A percentile compares a stretch with the other conserved stretches of the same genome.
These are phyloP conservation scores for Phallusia fumigata DNA, from an alignment of 23 tunicate genomes.

Conservation along the genomic window DNA sequence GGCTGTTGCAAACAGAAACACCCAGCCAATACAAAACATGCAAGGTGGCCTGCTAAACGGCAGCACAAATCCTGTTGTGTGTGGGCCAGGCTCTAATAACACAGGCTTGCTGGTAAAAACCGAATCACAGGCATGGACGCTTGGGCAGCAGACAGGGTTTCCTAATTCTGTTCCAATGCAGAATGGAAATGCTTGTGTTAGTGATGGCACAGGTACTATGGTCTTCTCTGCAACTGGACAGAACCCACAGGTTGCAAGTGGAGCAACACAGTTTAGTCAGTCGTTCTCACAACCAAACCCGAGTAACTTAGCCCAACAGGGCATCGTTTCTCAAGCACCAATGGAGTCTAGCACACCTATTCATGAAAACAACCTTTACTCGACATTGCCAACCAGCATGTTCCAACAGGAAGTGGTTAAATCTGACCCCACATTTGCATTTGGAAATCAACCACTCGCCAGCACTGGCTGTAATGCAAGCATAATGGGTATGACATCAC, in stretches of 20 bases:
- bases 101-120: neutral
- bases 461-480: neutral
- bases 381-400: neutral
- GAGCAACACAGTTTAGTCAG: neutral
- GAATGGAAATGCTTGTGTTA: neutral
- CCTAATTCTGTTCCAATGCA: conserved; percentile 6
- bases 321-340: neutral
- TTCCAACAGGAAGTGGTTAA: conserved; percentile 15
- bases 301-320: neutral
- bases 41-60: neutral
- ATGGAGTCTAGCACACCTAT: conserved; percentile 32
- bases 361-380: neutral
- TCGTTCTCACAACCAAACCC: neutral
- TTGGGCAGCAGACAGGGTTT: neutral
- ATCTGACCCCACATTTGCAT: conserved; percentile 11
- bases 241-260: conserved; percentile 4
- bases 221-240: neutral
- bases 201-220: neutral
- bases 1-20: neutral
- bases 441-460: neutral
- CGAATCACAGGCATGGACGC: neutral
- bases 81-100: too few species aligned
- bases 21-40: neutral
- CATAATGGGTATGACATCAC: conserved; percentile 9
- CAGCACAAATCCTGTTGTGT: neutral